A percentile compares a stretch with the other conserved stretches of the same genome.
Evolutionary conservation across 37 sponge, comb jelly and placozoan genomes (phyloP).

Genomic region (Dysidea cf. avara): DNA sequence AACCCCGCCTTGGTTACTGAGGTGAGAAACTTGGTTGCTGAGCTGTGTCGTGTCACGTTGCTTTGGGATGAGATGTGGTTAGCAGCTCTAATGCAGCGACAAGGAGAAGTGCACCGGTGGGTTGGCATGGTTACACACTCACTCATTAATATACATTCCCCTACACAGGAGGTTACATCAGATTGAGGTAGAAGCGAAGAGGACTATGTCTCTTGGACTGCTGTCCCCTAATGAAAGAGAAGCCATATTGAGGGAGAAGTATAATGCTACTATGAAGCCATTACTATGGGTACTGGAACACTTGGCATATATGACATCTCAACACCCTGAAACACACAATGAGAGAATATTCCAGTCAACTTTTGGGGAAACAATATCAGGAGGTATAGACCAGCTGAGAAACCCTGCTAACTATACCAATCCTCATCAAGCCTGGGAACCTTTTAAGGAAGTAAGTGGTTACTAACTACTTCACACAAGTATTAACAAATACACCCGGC

Average conservation of each 20-base stretch:
- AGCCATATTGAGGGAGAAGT: conserved; percentile 83
- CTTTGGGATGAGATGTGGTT: conserved; percentile 98
- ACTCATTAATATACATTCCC: neutral
- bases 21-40: conserved; percentile 73
- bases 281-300: conserved; percentile 84
- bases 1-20: conserved; percentile 68
- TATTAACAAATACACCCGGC: too few relatives aligned
- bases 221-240: conserved; percentile 62
- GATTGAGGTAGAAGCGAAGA: conserved; percentile 78
- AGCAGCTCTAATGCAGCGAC: conserved; percentile 86
- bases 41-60: conserved; percentile 83
- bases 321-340: conserved; percentile 88
- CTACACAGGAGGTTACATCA: conserved; percentile 65
- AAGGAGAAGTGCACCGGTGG: conserved; percentile 84
- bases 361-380: conserved; percentile 65
- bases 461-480: too few relatives aligned
- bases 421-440: conserved; percentile 80
- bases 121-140: neutral
- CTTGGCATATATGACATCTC: conserved; percentile 76
- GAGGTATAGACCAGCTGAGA: conserved; percentile 63
- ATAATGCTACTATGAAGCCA: conserved; percentile 85
- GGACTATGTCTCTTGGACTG: conserved; percentile 46
- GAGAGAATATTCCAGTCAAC: conserved; percentile 86
- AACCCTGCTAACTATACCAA: conserved; percentile 61
- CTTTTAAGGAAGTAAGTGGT: conserved; percentile 76